Evolutionary conservation across 2,888 invertebrate species (phyloP).

Genomic region (Eristalis pertinax): DNA sequence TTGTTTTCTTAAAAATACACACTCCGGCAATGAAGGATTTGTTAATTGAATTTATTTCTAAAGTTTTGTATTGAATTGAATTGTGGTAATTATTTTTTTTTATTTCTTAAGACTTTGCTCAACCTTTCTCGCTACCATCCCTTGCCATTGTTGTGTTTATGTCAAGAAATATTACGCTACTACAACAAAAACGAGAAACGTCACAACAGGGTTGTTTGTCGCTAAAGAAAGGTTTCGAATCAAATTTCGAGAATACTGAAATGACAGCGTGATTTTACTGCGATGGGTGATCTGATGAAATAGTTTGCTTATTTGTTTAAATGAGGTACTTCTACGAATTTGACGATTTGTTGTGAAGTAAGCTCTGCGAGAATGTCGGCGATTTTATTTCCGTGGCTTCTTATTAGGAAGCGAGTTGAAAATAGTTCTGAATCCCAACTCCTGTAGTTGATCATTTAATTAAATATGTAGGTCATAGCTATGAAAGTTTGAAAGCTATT

Average conservation of each 20-base stretch:
- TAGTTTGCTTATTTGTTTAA: too few species aligned
- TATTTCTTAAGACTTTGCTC: conserved; percentile 25
- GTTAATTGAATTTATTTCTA: background rate
- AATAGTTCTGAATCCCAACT: too few species aligned
- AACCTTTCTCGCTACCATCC: conserved; percentile 61
- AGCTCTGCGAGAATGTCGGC: too few species aligned
- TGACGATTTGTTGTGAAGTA: too few species aligned
- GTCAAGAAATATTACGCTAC: conserved; percentile 26
- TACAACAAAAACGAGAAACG: conserved; percentile 37
- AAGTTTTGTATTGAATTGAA: conserved; percentile 17
- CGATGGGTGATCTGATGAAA: too few species aligned
- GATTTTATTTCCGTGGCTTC: too few species aligned
- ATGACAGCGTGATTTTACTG: background rate
- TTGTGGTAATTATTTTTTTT: conserved; percentile 13
- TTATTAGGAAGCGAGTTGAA: too few species aligned
- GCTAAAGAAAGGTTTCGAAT: background rate
- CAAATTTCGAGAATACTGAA: background rate
- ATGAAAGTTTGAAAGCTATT: too few species aligned
- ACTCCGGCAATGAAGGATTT: background rate
- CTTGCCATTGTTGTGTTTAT: conserved; percentile 67
- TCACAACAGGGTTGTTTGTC: conserved; percentile 26
- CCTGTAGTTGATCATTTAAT: too few species aligned
- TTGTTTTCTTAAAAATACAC: background rate
- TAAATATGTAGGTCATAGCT: too few species aligned
- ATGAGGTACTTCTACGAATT: too few species aligned